Evolutionary conservation across 1,140 invertebrate genomes (phyloP), one percentile per base, ranked within the genome.

Genomic region (Metopolophium dirhodum): DNA sequence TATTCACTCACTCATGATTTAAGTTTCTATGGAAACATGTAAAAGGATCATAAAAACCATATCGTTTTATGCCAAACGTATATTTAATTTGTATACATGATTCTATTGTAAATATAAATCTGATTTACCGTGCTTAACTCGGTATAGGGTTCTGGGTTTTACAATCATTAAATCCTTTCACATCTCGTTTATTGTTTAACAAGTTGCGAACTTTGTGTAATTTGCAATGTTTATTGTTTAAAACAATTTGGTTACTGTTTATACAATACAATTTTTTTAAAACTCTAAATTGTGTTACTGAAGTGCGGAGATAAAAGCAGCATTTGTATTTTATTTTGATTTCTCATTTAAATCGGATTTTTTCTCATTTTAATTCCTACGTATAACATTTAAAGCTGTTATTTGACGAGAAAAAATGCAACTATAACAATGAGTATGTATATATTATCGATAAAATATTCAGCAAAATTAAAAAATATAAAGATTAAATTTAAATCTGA

Each of bases 211-310:
- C 61, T 68, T 68, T 68, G 30, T 68, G 30, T 68, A 68, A 68
- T 68, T 68, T 68, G 30, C 61, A 68, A n/a, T n/a, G 61, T n/a
- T 68, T n/a, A 68, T 68, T 68, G 61, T 68, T 68, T n/a, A 68
- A 68, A 68, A 68, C 30, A 30, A 68, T 68, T 68, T n/a, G 30
- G 61, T 68, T 68, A 68, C 61, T 30, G 9, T 68, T 68, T 68
- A n/a, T 30, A 30, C 11, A 14, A 68, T 68, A n/a, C 30, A n/a
- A 11, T 68, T 68, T 68, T 61, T 61, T 49, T 61, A 30, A 1
- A 68, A 68, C 30, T 68, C 26, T 68, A 68, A n/a, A 68, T 68
- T 68, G 9, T 68, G 30, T 30, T 30, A 68, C 61, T 30, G 30
- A 30, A 68, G 30, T 68, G 18, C 49, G 18, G 49, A 51, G 49